Evolutionary conservation across 1,140 invertebrate genomes (phyloP), one percentile per base, ranked within the genome.

Genomic region (Venturia canescens): DNA sequence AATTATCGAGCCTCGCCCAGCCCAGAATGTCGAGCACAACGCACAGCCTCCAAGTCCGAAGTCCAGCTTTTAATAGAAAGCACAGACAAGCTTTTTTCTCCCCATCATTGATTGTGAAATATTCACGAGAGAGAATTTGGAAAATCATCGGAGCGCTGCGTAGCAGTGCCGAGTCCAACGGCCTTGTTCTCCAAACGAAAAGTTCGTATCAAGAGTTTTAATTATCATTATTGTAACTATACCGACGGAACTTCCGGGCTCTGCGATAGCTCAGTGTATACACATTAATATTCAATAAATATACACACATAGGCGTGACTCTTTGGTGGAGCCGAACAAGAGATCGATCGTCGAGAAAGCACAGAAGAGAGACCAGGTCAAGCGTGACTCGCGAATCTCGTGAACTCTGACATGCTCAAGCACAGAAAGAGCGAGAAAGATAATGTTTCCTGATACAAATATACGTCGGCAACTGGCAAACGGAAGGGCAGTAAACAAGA

Each of bases 1-100:
- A 83, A 87, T 87, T 85, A 88, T 86, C 82, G 78, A 85, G 82
- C 82, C 78, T 18, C 81, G 84, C 87, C 60, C 27, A 23, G 9
- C 23, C 60, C 23, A 13, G 60, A 66, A 23, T 66, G 60, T n/a
- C 23, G 27, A 66, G 15, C 60, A 6, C 3, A 1, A 15, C 6
- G 23, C 11, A 66, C 0, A 26, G 15, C 23, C 9, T 66, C 60
- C 60, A 3, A 5, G 60, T 70, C 11, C 38, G 11, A 44, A 13
- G 13, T 5, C 38, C 38, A 44, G 7, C 13, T 44, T 44, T 44
- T 11, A 9, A 44, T 11, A 44, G 13, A 11, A 44, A 44, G 5
- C 38, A 9, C 5, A 9, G 38, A 44, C 38, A n/a, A n/a, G n/a
- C 38, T 44, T 44, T 44, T 44, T 44, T 44, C 1, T 44, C 1